Evolutionary conservation across 2,888 invertebrate species (phyloP).

Genomic region (Hirtodrosophila confusa): DNA sequence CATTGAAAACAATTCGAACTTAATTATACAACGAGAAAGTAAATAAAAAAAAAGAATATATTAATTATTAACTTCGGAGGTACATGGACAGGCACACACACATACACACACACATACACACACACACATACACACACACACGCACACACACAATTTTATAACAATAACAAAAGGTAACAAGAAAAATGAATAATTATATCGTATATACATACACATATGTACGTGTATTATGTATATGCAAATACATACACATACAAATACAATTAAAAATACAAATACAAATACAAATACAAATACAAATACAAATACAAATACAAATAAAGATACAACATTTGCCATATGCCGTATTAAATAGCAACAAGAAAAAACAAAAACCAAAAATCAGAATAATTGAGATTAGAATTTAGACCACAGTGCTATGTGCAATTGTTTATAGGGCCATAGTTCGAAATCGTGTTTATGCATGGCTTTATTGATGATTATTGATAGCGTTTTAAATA

Average conservation of each 20-base stretch:
- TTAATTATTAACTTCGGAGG: constrained; percentile 60
- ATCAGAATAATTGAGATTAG: constrained; percentile 58
- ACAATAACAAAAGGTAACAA: constrained; percentile 28
- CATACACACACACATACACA: constrained; percentile 30
- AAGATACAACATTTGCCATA: constrained; percentile 52
- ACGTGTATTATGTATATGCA: constrained; percentile 25
- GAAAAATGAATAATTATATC: constrained; percentile 33
- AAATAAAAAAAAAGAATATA: constrained; percentile 42
- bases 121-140: constrained; percentile 36
- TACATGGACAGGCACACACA: constrained; percentile 55
- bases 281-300: constrained; percentile 36
- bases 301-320: constrained; percentile 27
- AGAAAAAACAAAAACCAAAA: constrained; percentile 12
- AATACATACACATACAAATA: constrained; percentile 15
- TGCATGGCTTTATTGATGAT: constrained; percentile 77
- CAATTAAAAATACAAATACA: constrained; percentile 28
- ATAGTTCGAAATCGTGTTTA: constrained; percentile 75
- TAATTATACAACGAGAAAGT: constrained; percentile 82
- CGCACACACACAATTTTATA: constrained; percentile 52
- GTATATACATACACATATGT: constrained; percentile 38
- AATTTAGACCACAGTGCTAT: constrained; percentile 77
- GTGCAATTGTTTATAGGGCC: constrained; percentile 77
- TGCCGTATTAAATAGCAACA: constrained; percentile 54
- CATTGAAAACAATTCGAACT: constrained; percentile 82
- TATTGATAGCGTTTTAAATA: constrained; percentile 78